Evolutionary conservation across 2,888 invertebrate species (phyloP), one percentile per base, ranked within the genome.

Genomic region (Xylocampa areola): DNA sequence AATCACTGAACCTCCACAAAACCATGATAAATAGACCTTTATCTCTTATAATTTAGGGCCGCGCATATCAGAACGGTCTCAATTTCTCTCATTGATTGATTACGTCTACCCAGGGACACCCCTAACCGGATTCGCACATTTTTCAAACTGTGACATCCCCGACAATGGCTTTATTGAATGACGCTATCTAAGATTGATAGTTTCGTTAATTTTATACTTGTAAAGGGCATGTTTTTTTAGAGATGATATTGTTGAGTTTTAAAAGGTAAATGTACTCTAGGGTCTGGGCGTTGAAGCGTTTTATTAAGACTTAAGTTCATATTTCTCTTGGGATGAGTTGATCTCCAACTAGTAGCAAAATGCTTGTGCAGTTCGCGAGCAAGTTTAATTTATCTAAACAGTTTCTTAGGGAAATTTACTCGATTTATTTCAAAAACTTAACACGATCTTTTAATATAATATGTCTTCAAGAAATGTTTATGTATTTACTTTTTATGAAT

Each of bases 51-150:
- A 68, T 71, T 72, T 75, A 54, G 48, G 51, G 21, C 39, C 23
- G 32, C 41, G 77, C 71, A 73, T 77, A 76, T 75, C 63, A 63
- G 74, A 81, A 50, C 76, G 76, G 73, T 84, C 82, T 84, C 85
- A 84, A 86, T 86, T 80, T 80, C 81, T 82, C 77, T 58, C 59
- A 83, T 80, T 85, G 85, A 86, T 86, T 86, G 85, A 86, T 86
- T 77, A 73, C 79, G 49, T 64, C 68, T 73, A 66, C 64, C 76
- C 59, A 60, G 64, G 52, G 68, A 64, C 66, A 63, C 43, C 63
- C 71, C 76, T 70, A 71, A 74, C 73, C 57, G 79, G 76, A 79
- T 75, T 77, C 77, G 73, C 57, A 74, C 84, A 85, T 86, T 85
- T 86, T 86, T 85, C 85, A 86, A 72, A 72, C 74, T 21, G 74